Evolutionary conservation across 2,113 vertebrate genomes (phyloP).

Genomic region (Gorsachius goisagi): DNA sequence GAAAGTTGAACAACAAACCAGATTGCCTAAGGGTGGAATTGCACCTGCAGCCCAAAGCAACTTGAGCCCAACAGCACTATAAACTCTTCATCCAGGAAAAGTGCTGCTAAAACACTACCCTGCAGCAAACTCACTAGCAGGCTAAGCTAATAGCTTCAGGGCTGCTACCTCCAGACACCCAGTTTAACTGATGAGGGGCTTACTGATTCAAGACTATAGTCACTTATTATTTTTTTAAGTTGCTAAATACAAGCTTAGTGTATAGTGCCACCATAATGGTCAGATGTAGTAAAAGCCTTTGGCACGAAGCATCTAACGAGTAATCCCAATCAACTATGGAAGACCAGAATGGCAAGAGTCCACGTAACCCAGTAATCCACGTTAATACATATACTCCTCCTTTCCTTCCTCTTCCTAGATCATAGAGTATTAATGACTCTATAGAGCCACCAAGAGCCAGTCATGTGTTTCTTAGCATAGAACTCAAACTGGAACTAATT

Average conservation of each 20-base stretch:
- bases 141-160: neutral
- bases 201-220: neutral
- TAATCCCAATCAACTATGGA: neutral
- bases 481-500: neutral
- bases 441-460: neutral
- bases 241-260: neutral
- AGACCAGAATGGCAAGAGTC: neutral
- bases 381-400: rapidly evolving
- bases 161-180: neutral
- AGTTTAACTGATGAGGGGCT: neutral
- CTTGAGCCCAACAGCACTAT: neutral
- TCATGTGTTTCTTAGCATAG: neutral
- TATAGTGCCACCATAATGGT: neutral
- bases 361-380: rapidly evolving
- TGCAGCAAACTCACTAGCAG: neutral
- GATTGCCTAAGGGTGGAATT: neutral
- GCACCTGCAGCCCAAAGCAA: neutral
- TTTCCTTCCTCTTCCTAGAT: neutral
- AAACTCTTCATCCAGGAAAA: neutral
- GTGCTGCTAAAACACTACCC: neutral
- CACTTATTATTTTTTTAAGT: neutral
- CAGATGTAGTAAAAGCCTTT: neutral
- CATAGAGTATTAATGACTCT: neutral
- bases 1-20: neutral
- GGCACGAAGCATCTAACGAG: neutral